Evolutionary conservation across 37 sponge, comb jelly and placozoan species (phyloP).

Genomic region (Tethya wilhelma): DNA sequence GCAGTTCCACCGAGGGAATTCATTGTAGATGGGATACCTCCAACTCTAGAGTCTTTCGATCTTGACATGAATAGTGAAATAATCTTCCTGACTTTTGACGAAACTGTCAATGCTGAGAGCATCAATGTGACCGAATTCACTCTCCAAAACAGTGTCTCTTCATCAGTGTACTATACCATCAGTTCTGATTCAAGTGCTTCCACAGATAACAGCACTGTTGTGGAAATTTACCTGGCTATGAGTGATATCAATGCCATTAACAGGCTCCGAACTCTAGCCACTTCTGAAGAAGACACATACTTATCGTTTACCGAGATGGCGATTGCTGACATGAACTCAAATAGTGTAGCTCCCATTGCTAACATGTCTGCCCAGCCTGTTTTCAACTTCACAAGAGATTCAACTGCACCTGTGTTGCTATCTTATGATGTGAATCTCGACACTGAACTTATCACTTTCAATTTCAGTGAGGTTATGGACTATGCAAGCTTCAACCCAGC

Average conservation of each 20-base stretch:
- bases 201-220: conserved; percentile 41
- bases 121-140: conserved; percentile 50
- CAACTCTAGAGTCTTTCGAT: conserved; percentile 56
- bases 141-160: conserved; percentile 42
- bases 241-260: conserved; percentile 82
- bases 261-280: conserved; percentile 58
- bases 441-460: conserved; percentile 53
- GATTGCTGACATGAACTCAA: conserved; percentile 80
- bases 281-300: conserved; percentile 34
- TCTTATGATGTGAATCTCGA: conserved; percentile 72
- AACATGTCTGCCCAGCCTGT: conserved; percentile 37
- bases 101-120: conserved; percentile 70
- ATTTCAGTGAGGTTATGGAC: conserved; percentile 79
- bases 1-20: conserved; percentile 44
- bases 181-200: conserved; percentile 20
- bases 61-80: conserved; percentile 75
- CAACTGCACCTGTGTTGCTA: conserved; percentile 55
- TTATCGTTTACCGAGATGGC: conserved; percentile 46
- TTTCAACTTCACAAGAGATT: conserved; percentile 68
- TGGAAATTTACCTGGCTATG: conserved; percentile 55
- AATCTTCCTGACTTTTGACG: conserved; percentile 73
- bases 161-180: conserved; percentile 37
- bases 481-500: conserved; percentile 54
- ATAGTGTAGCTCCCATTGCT: conserved; percentile 45
- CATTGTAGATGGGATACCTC: conserved; percentile 64